A percentile compares a stretch with the other conserved stretches of the same genome.
phyloP scores from a whole-genome alignment of 2,113 vertebrate genomes.

The Otocyon megalotis region DNA sequence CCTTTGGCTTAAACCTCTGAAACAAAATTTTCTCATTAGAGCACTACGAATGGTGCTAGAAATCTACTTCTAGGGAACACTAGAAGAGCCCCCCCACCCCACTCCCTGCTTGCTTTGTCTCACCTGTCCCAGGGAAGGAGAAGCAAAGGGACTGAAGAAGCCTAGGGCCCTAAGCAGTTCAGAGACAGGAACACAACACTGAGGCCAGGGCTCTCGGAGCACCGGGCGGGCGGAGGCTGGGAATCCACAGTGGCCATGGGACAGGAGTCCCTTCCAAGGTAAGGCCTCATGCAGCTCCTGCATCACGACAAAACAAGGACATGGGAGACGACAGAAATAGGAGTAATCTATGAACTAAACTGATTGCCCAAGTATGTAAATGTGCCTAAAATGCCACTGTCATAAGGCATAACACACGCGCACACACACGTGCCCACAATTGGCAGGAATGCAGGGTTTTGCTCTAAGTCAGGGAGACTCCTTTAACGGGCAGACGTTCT shows the following conservation, averaged over 20 bases:
- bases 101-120: background rate
- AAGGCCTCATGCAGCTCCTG: rapidly evolving
- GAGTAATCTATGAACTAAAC: background rate
- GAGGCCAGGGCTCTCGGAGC: rapidly evolving
- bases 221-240: background rate
- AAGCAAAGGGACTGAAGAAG: background rate
- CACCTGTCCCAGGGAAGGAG: background rate
- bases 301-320: background rate
- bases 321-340: background rate
- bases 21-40: background rate
- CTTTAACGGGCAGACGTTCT: background rate
- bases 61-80: background rate
- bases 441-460: background rate
- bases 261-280: background rate
- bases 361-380: background rate
- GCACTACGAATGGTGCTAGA: rapidly evolving
- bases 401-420: background rate
- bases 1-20: background rate
- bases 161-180: rapidly evolving
- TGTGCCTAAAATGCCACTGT: background rate
- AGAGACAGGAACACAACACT: background rate
- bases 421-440: rapidly evolving
- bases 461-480: background rate
- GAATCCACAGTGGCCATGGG: too few relatives aligned
- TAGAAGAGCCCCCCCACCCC: background rate